Conservation (phyloP, 2,888 invertebrate genomes). For the Blera fallax region DNA sequence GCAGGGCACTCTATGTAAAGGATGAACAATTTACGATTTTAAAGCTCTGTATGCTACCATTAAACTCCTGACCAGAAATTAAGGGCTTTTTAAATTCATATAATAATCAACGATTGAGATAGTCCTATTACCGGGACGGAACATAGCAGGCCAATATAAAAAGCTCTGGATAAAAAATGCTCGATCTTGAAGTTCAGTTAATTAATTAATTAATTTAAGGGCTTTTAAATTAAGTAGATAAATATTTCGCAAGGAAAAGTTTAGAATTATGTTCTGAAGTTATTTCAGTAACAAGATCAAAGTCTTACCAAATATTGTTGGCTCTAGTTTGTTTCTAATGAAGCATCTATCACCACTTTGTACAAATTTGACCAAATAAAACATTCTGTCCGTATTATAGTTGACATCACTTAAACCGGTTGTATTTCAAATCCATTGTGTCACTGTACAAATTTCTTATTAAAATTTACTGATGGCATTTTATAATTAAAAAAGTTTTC, state of each 20-base stretch:
- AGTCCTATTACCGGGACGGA: no score
- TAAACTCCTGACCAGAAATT: no score
- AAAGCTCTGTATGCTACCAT: no score
- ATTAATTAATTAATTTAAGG: no score
- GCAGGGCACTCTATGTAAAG: no score
- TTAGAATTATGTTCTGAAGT: not conserved
- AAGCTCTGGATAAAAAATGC: no score
- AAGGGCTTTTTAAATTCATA: no score
- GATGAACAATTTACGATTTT: no score
- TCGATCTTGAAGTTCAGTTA: no score
- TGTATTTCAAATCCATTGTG: constrained; percentile 15
- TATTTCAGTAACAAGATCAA: not conserved
- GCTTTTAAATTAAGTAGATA: not conserved
- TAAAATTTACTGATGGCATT: constrained; percentile 17
- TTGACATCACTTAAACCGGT: not conserved
- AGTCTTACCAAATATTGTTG: not conserved
- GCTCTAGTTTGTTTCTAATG: not conserved
- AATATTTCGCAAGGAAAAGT: not conserved
- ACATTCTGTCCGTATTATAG: not conserved
- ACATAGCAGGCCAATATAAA: no score
- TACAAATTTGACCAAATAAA: not conserved
- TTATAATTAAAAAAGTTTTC: not conserved
- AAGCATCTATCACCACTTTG: not conserved
- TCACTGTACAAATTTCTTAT: constrained; percentile 19
- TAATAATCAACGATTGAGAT: no score